Conservation (phyloP, 2,113 vertebrate genomes). For the Alethe diademata region DNA sequence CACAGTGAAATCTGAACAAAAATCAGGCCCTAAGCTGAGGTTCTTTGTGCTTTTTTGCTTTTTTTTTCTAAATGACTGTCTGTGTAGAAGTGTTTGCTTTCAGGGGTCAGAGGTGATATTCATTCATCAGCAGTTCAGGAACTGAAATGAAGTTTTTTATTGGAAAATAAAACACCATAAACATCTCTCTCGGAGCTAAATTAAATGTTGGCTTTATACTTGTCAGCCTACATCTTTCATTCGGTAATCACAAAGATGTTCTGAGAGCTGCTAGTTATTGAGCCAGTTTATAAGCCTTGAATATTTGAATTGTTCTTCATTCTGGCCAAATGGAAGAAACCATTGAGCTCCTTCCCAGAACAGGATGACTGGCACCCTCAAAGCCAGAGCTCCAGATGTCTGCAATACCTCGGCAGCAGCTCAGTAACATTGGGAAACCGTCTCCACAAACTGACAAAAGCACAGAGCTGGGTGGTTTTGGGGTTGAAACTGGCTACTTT, state of each 20-base stretch:
- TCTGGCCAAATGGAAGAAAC: not conserved
- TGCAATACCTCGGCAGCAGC: not conserved
- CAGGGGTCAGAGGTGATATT: not conserved
- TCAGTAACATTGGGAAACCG: not conserved
- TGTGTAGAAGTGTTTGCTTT: not conserved
- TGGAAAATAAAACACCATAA: not conserved
- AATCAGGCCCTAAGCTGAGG: not conserved
- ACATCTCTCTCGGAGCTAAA: not conserved
- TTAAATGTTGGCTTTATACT: not conserved
- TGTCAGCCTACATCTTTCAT: not conserved
- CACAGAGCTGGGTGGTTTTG: not conserved
- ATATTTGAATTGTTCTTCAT: not conserved
- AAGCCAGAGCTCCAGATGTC: not conserved
- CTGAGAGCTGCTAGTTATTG: not conserved
- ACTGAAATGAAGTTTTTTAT: not conserved
- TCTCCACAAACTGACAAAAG: not conserved
- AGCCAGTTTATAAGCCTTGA: not conserved
- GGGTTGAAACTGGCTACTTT: not conserved
- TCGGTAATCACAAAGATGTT: not conserved
- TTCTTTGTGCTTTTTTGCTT: not conserved
- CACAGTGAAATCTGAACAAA: not conserved
- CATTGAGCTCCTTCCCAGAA: not conserved
- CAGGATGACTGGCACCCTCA: not conserved
- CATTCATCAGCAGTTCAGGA: not conserved
- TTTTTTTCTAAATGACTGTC: not conserved